Base-by-base conservation (phyloP, 2,797 vertebrate species). In the Gobionotothen gibberifrons region DNA sequence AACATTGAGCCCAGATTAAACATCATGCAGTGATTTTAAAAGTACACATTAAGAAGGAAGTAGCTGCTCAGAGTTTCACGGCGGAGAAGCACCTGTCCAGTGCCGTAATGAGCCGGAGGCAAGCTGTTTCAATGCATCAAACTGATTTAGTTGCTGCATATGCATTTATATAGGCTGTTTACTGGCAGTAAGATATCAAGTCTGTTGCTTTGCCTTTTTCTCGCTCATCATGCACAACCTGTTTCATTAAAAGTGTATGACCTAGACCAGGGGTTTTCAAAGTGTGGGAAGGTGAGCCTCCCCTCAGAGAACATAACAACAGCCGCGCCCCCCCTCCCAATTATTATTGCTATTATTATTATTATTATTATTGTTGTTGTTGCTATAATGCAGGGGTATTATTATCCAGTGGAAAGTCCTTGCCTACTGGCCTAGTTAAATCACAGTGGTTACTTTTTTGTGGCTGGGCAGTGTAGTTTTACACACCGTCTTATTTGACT, bases 121-220 rank as follows among this genome's bases (percentile, higher is more conserved):
- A 56, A 26, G 61, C 72, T 74, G 66, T 48, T 78, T 69, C 32
- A 80, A 72, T 42, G 54, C 61, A 68, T 54, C 43, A 39, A 57
- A 69, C 51, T n/a, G 29, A 66, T 73, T 59, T 58, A 43, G 60
- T 64, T 47, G 57, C 64, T 19, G 60, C 32, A 61, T 77, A 70
- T 84, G 76, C 56, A 73, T 86, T 79, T 76, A 80, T 76, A 81
- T 80, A 52, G 67, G 55, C 81, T 74, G 58, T 71, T 83, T 86
- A 74, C 58, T 72, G 71, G 55, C 56, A 71, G 19, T 57, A 29
- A 68, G 13, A 60, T 66, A 36, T 76, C 29, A 47, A 69, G 55
- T 56, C 36, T 21, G 44, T 51, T 46, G 59, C 66, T 72, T 36
- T 39, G 22, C 32, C 26, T 51, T 57, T 60, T 53, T 53, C 53